Evolutionary conservation across 2,888 invertebrate genomes (phyloP), one percentile per base, ranked within the genome.

Genomic region (Thymelicus lineola): DNA sequence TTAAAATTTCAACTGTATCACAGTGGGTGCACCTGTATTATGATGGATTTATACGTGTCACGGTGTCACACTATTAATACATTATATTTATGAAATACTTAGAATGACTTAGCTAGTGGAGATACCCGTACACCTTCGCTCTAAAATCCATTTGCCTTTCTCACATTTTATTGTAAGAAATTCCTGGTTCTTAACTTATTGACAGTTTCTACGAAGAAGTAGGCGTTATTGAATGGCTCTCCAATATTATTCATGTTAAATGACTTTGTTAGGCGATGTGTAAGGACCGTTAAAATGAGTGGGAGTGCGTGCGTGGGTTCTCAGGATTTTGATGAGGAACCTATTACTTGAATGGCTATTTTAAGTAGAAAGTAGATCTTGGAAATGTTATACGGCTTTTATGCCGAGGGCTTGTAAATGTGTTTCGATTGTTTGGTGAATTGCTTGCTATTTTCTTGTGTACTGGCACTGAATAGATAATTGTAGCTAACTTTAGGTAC

Each of bases 201-300:
- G 48, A 58, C 58, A 66, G 12, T 50, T 65, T 57, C 65, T 28
- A 66, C 46, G 35, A 38, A 46, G 6, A 36, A 17, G 59, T 66
- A 59, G 66, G 66, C 58, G 59, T 66, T n/a, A 58, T 46, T 59
- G 36, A 66, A 66, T 59, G 57, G 65, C 17, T 62, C 48, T 35
- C 35, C 48, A 62, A 45, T 46, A 62, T 7, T n/a, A 20, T 46
- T 62, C 38, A 42, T 42, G 59, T 53, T 53, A 28, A 65, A 45
- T 65, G 65, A 59, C 59, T 65, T 12, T 46, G 57, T 65, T 58
- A 35, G 45, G 42, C n/a, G 28, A 46, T 46, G 28, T 35, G 57
- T 36, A 64, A 38, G 46, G 35, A 17, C 14, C 14, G 28, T 10
- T 17, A 42, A 38, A 12, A 59, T 42, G 6, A 14, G 57, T n/a